phyloP scores from a whole-genome alignment of 2,797 vertebrate species.

The Alexandromys oeconomus region DNA sequence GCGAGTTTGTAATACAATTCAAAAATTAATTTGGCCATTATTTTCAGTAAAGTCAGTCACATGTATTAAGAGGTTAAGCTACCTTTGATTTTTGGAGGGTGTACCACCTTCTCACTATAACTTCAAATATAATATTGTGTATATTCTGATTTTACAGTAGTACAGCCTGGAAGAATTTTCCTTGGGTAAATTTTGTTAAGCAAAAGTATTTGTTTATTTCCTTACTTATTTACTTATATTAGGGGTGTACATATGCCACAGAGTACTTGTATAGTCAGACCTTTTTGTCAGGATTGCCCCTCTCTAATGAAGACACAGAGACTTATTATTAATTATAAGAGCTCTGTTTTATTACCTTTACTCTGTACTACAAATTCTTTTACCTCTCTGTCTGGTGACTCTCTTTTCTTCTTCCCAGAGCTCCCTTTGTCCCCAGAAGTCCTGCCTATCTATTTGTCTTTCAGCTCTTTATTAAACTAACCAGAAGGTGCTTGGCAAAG shows the following conservation, averaged over 20 bases:
- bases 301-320: not conserved
- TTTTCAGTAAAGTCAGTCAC: not conserved
- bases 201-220: not conserved
- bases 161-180: not conserved
- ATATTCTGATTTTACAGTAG: not conserved
- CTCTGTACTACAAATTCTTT: not conserved
- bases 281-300: not conserved
- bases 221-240: not conserved
- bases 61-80: not conserved
- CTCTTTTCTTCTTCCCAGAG: not conserved
- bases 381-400: not conserved
- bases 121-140: not conserved
- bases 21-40: not conserved
- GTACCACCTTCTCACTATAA: not conserved
- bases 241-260: too few species aligned
- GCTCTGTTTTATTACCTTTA: not conserved
- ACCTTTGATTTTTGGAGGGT: not conserved
- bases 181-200: not conserved
- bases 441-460: not conserved
- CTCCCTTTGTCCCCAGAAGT: not conserved
- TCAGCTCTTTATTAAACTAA: not conserved
- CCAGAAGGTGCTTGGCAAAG: not conserved
- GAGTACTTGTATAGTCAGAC: not conserved
- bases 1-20: fast-evolving
- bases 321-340: not conserved